Evolutionary conservation across 2,797 vertebrate genomes (phyloP).

Genomic region (Thaleichthys pacificus): DNA sequence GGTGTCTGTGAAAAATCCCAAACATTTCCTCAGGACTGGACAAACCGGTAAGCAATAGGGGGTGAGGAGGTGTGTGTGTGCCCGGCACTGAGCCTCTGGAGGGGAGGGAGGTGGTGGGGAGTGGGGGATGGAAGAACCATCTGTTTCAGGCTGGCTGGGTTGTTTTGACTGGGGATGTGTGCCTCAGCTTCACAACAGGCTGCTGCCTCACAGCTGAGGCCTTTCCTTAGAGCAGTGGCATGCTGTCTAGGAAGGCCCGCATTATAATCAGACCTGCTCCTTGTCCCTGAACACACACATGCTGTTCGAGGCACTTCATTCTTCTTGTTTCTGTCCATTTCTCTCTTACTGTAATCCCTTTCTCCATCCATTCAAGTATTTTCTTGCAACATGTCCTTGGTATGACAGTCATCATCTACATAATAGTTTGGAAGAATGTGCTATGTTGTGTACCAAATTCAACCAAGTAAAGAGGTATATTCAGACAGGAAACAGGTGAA

Average conservation of each 20-base stretch:
- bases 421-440: too few relatives aligned
- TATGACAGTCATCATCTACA: too few relatives aligned
- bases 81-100: constrained; percentile 18
- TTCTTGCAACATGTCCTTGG: too few relatives aligned
- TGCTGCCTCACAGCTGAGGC: constrained; percentile 10
- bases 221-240: constrained; percentile 9
- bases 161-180: constrained; percentile 29
- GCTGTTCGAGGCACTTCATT: neutral
- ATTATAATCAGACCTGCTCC: neutral
- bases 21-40: constrained; percentile 43
- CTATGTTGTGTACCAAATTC: too few relatives aligned
- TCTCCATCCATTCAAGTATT: too few relatives aligned
- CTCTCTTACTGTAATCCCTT: neutral
- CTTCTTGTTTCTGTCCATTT: too few relatives aligned
- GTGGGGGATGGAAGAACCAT: constrained; percentile 13
- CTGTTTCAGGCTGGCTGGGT: constrained; percentile 22
- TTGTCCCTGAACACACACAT: neutral
- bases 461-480: neutral
- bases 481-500: neutral
- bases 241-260: neutral
- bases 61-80: constrained; percentile 1
- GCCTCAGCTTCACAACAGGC: neutral
- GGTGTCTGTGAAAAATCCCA: constrained; percentile 27
- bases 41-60: constrained; percentile 30
- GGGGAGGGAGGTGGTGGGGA: neutral